Percentiles rank a stretch among this genome's conserved stretches.
These are phyloP conservation scores for Acronicta aceris DNA, from an alignment of 2,888 invertebrate genomes.

Conservation along the genomic window DNA sequence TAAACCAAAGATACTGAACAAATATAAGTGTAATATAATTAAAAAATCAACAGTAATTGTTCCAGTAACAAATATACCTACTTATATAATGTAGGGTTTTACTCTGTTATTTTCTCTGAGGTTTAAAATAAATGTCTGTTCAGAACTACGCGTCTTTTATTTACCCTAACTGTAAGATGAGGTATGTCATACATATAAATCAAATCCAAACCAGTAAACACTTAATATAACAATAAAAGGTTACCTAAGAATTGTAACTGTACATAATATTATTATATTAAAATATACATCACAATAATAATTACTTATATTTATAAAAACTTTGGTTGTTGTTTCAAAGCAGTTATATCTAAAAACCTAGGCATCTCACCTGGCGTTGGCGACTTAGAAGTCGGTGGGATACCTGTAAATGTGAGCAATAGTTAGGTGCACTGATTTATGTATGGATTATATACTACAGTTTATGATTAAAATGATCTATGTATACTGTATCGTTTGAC, in stretches of 20 bases:
- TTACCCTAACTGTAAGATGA: conserved; percentile 24
- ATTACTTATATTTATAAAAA: conserved; percentile 80
- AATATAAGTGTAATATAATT: conserved; percentile 51
- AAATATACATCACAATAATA: conserved; percentile 20
- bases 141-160: conserved; percentile 65
- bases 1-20: conserved; percentile 53
- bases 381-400: conserved; percentile 54
- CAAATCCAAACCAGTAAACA: conserved; percentile 33
- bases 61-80: conserved; percentile 65
- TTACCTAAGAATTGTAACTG: conserved; percentile 19
- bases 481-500: too few species aligned
- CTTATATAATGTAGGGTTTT: conserved; percentile 70
- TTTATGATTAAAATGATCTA: too few species aligned
- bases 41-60: conserved; percentile 56
- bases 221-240: conserved; percentile 40
- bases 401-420: conserved; percentile 63
- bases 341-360: conserved; percentile 91
- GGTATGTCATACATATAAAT: conserved; percentile 28
- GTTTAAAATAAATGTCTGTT: conserved; percentile 88
- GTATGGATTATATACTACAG: too few species aligned
- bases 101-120: conserved; percentile 85
- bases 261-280: conserved; percentile 14
- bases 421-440: neutral
- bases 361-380: conserved; percentile 75
- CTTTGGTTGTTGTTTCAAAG: conserved; percentile 92